These are phyloP conservation scores for Euproctis similis DNA, from an alignment of 2,888 invertebrate species.

Conservation along the genomic window DNA sequence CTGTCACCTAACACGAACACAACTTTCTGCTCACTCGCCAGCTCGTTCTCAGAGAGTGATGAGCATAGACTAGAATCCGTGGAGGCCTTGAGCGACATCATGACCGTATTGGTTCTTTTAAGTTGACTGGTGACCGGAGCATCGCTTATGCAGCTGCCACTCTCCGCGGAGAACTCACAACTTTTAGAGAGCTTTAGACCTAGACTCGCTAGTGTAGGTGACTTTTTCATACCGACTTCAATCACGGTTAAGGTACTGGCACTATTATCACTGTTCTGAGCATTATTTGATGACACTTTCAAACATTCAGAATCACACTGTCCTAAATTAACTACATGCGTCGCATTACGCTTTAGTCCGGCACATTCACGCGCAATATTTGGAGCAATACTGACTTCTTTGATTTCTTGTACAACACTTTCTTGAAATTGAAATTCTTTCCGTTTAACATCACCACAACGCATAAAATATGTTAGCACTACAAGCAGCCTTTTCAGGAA, in stretches of 20 bases:
- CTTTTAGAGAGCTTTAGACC: conserved; percentile 57
- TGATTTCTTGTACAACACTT: conserved; percentile 47
- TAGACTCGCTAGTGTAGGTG: conserved; percentile 51
- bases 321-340: conserved; percentile 24
- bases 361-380: conserved; percentile 8
- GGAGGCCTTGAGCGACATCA: conserved; percentile 41
- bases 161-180: conserved; percentile 30
- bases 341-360: conserved; percentile 27
- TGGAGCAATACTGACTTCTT: conserved; percentile 33
- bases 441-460: conserved; percentile 83
- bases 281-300: conserved; percentile 38
- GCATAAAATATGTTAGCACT: conserved; percentile 90
- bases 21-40: conserved; percentile 62
- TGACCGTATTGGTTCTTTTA: conserved; percentile 47
- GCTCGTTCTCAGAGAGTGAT: conserved; percentile 41
- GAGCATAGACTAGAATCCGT: conserved; percentile 56
- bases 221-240: conserved; percentile 47
- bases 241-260: conserved; percentile 45
- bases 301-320: conserved; percentile 26
- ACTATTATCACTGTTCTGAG: conserved; percentile 50
- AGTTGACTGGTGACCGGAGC: conserved; percentile 33
- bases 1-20: conserved; percentile 83
- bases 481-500: conserved; percentile 83
- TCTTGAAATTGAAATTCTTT: conserved; percentile 54
- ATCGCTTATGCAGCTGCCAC: conserved; percentile 29